Evolutionary conservation across 2,888 invertebrate genomes (phyloP), one percentile per base, ranked within the genome.

Genomic region (Callimorpha dominula): DNA sequence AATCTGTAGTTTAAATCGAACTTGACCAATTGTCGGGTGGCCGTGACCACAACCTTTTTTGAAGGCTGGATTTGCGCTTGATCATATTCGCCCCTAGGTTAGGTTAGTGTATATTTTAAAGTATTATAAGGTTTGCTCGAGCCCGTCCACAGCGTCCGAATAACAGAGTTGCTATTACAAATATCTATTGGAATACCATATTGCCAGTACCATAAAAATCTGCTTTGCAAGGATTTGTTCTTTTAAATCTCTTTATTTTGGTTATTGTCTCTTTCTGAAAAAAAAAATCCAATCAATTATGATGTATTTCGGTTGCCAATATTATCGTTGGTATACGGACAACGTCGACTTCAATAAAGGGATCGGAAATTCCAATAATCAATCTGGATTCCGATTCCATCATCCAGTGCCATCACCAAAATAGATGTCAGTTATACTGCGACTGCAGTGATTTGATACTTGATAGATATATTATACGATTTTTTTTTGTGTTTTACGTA

Each of bases 311-410:
- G 43, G 17, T 46, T 8, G 57, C 6, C n/a, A 42, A 54, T 46
- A 62, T 9, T 60, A 68, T 62, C 20, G n/a, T 31, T 46, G 52
- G 63, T 63, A 7, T 17, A 62, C 43, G 14, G 12, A 54, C n/a
- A 12, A 77, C 77, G 74, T 79, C 78, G 80, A 81, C 81, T 80
- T 74, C 78, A 80, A 86, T 84, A 85, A 85, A 84, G 74, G 79
- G 81, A 80, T 72, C 84, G 88, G 87, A 88, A 88, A 89, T 88
- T 84, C 86, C 86, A 86, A 90, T 90, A 88, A 89, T 90, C 88
- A 87, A 87, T 86, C 87, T 80, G 78, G 84, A 88, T 87, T 86
- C 83, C 84, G 82, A 89, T 86, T 87, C 88, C 79, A 85, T 87
- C 88, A 89, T 87, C 89, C 86, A 77, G 75, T 78, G 79, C 86